Percentiles rank a stretch among this genome's conserved stretches.
phyloP scores from a whole-genome alignment of 2,113 vertebrate genomes.

The Charina bottae region DNA sequence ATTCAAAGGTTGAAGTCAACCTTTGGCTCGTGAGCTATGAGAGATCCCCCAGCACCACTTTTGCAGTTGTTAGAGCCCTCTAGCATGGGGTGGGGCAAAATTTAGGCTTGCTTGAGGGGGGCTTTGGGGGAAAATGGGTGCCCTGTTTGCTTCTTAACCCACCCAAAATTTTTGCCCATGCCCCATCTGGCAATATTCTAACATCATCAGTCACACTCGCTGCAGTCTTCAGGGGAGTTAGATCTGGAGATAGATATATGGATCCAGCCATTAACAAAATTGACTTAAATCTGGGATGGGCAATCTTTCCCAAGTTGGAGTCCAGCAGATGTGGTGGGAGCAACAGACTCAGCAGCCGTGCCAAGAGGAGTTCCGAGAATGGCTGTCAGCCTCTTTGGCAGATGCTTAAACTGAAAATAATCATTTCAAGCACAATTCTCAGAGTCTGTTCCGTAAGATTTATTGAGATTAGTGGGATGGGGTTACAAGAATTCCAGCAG shows the following conservation, averaged over 20 bases:
- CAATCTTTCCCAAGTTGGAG: neutral
- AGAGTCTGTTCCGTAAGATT: neutral
- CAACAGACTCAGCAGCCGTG: neutral
- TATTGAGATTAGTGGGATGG: neutral
- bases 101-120: neutral
- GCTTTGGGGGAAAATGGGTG: neutral
- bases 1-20: neutral
- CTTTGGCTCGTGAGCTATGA: neutral
- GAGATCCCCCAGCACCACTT: neutral
- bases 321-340: neutral
- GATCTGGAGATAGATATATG: neutral
- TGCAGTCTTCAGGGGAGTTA: neutral
- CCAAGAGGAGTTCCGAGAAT: neutral
- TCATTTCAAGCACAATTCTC: neutral
- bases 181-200: neutral
- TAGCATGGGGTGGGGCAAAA: neutral
- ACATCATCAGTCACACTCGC: neutral
- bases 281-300: neutral
- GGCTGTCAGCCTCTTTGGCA: neutral
- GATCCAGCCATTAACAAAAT: neutral
- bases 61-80: neutral
- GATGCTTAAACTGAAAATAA: neutral
- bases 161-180: neutral
- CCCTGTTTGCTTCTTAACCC: neutral
- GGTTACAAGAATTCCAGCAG: neutral